Conservation (phyloP, 2,797 vertebrate species). For the Parambassis ranga region DNA sequence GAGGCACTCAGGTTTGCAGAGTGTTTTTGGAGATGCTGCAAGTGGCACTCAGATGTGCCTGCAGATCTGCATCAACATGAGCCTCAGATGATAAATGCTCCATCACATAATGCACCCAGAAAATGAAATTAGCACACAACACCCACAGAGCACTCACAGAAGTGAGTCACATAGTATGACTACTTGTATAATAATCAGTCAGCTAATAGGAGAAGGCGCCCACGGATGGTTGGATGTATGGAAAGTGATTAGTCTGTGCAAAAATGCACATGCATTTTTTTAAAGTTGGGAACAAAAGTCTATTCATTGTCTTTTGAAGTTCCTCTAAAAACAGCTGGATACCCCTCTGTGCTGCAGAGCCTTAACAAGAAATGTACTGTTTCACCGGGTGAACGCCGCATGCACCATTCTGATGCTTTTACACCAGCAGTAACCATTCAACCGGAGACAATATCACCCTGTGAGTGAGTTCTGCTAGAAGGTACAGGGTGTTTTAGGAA, state of each 20-base stretch:
- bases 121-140: slow-evolving; percentile 36
- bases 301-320: too few species aligned
- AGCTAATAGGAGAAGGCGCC: slow-evolving; percentile 6
- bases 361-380: too few species aligned
- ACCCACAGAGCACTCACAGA: slow-evolving; percentile 45
- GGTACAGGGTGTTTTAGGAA: too few species aligned
- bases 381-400: too few species aligned
- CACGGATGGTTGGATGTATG: neutral
- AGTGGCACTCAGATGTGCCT: slow-evolving; percentile 43
- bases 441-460: too few species aligned
- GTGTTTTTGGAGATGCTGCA: slow-evolving; percentile 30
- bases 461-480: too few species aligned
- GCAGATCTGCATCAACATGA: slow-evolving; percentile 25
- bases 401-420: too few species aligned
- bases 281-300: too few species aligned
- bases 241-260: neutral
- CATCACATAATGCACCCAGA: slow-evolving; percentile 48
- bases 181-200: slow-evolving; percentile 36
- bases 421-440: too few species aligned
- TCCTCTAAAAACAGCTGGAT: too few species aligned
- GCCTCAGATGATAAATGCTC: slow-evolving; percentile 23
- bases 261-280: neutral
- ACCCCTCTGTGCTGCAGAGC: too few species aligned
- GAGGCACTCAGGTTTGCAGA: neutral
- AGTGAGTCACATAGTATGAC: slow-evolving; percentile 45